Base-by-base conservation (phyloP, 2,888 invertebrate genomes). In the Andrena bucephala region DNA sequence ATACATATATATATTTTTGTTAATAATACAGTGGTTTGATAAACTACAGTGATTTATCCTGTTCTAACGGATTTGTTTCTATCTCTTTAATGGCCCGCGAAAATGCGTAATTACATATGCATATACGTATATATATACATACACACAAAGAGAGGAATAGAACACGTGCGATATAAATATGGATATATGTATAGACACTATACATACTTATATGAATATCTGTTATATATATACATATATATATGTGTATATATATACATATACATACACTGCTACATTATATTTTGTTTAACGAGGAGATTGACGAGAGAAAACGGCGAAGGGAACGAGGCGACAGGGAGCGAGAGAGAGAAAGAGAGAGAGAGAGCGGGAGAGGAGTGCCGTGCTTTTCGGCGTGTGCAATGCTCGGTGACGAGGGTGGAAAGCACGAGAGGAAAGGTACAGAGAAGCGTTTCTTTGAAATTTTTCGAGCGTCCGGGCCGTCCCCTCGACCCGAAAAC, bases 21-120 rank as follows among this genome's bases (percentile, higher is more conserved):
- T 92, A 92, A 91, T 89, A 90, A 91, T 91, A 91, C 90, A 90
- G 88, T 90, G 90, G 90, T 92, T 92, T 91, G 90, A 91, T 90
- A 20, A 91, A 91, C 89, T 90, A 87, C 86, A 57, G 57, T 72
- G 67, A 90, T 84, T 57, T 82, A 86, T 85, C 83, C 83, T 86
- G 90, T 90, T 72, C 71, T 89, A 86, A 84, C 84, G 87, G 86
- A 89, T 89, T 90, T 85, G 88, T 87, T 87, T 87, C 85, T 85
- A 82, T 88, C 86, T 90, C 74, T 77, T 85, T 81, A 42, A 77
- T 79, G 77, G 80, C 77, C 83, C 84, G 83, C 80, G 76, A 87
- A n/a, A 52, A 83, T 83, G 78, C 42, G 81, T 69, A 66, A 83
- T 81, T 77, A 83, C 66, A 81, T 65, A 70, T 76, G 78, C 80